Base-by-base conservation (phyloP, 2,888 invertebrate species). In the Limnephilus lunatus region DNA sequence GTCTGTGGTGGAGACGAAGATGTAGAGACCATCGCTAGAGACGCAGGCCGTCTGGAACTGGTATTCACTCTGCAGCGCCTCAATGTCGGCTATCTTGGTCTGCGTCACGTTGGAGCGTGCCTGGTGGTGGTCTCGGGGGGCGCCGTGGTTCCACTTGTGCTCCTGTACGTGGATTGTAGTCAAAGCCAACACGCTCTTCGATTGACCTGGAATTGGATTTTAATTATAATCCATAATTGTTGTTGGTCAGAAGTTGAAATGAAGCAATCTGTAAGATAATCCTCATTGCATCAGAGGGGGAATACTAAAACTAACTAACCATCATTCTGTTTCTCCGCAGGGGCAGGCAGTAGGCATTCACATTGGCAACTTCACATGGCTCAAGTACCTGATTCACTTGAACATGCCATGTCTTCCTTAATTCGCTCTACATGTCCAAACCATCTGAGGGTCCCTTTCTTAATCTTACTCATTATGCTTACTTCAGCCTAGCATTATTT, bases 1-100 rank as follows among this genome's bases (percentile, higher is more conserved):
- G 85, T 96, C 96, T 90, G 96, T 95, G 0, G 96, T 96, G 0
- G 96, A 95, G 2, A 96, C 95, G 89, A 96, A 96, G 91, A 96
- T 93, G 19, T 96, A 94, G 0, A 95, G 95, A 0, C 96, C 96
- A 25, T 95, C 95, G 93, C 95, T 95, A 93, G 96, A 96, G 12
- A 96, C 95, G 0, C 95, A 95, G 82, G 95, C 95, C 12, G 95
- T 94, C 31, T 95, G 92, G 92, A 96, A 96, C 1, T 94, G 94
- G n/a, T 95, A 93, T 11, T 95, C 94, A 14, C 95, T 95, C 86
- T 95, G 95, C 1, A 96, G 94, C 0, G 95, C 95, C 1, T 95
- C 94, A 25, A 95, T 94, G 0, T 92, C 91, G 11, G 94, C 94
- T 2, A 96, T 94, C 0, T 96, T 94, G 30, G 94, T 94, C 53